Conservation (phyloP, 2,113 vertebrate genomes). For the Xyrauchen texanus region DNA sequence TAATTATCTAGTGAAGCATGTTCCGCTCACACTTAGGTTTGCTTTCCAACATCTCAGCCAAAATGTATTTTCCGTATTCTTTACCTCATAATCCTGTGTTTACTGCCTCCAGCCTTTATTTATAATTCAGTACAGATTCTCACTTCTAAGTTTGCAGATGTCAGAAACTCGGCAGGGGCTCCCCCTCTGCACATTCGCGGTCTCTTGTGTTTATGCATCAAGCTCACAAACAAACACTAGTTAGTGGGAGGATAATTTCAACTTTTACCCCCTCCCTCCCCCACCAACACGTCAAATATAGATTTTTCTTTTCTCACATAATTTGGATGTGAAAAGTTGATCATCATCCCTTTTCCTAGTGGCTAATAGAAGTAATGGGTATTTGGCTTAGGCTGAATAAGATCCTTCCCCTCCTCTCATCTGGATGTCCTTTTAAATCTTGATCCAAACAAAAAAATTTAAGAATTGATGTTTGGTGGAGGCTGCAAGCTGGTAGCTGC, state of each 20-base stretch:
- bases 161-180: conserved; percentile 50
- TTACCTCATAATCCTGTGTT: conserved; percentile 58
- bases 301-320: not conserved
- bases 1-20: conserved; percentile 28
- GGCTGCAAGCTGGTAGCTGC: conserved; percentile 19
- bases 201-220: conserved; percentile 28
- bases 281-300: conserved; percentile 43
- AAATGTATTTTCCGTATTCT: conserved; percentile 13
- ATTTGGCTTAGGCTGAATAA: conserved; percentile 6
- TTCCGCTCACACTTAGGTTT: conserved; percentile 6
- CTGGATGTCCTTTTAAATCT: not conserved
- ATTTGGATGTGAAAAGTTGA: conserved; percentile 1
- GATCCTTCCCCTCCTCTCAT: conserved; percentile 13
- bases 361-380: conserved; percentile 13
- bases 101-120: conserved; percentile 58
- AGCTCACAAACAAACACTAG: conserved; percentile 50
- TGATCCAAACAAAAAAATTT: conserved; percentile 41
- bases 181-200: not conserved
- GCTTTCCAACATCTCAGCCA: conserved; percentile 19
- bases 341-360: conserved; percentile 1
- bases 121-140: conserved; percentile 67
- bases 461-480: conserved; percentile 45
- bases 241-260: conserved; percentile 25
- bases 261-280: conserved; percentile 45
- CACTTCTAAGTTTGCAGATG: conserved; percentile 53